Evolutionary conservation across 2,797 vertebrate species (phyloP).

Genomic region (Argentina silus): DNA sequence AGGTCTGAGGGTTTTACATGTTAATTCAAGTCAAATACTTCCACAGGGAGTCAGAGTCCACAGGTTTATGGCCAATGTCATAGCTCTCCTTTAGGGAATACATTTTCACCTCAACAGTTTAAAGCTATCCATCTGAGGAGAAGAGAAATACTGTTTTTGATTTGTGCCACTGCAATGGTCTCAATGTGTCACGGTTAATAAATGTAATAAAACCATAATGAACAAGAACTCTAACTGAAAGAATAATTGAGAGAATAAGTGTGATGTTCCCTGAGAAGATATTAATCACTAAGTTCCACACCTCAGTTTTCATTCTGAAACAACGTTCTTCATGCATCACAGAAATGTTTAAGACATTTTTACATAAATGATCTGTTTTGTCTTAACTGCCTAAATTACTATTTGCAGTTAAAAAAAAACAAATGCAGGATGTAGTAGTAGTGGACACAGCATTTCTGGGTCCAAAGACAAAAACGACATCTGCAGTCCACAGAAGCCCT

Average conservation of each 20-base stretch:
- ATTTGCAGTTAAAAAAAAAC: too few relatives aligned
- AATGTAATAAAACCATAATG: conserved; percentile 41
- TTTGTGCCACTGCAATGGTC: conserved; percentile 21
- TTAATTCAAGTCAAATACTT: not conserved
- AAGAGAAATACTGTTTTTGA: conserved; percentile 16
- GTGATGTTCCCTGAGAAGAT: not conserved
- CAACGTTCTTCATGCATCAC: too few relatives aligned
- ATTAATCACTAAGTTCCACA: too few relatives aligned
- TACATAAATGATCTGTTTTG: too few relatives aligned
- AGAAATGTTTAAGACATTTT: too few relatives aligned
- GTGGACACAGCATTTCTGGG: too few relatives aligned
- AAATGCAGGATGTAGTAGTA: too few relatives aligned
- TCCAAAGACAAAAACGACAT: too few relatives aligned
- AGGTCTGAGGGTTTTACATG: not conserved
- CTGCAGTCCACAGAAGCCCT: too few relatives aligned
- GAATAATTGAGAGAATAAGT: conserved; percentile 18
- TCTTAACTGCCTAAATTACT: too few relatives aligned
- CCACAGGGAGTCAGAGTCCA: too few relatives aligned
- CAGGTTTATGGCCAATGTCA: not conserved
- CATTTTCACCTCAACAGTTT: conserved; percentile 24
- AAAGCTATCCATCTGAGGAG: conserved; percentile 33
- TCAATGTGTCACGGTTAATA: conserved; percentile 37
- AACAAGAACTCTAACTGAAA: conserved; percentile 35
- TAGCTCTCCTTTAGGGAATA: not conserved
- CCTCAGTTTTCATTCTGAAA: too few relatives aligned